Conservation (phyloP, 2,888 invertebrate genomes). For the Acanthoscelides obtectus region DNA sequence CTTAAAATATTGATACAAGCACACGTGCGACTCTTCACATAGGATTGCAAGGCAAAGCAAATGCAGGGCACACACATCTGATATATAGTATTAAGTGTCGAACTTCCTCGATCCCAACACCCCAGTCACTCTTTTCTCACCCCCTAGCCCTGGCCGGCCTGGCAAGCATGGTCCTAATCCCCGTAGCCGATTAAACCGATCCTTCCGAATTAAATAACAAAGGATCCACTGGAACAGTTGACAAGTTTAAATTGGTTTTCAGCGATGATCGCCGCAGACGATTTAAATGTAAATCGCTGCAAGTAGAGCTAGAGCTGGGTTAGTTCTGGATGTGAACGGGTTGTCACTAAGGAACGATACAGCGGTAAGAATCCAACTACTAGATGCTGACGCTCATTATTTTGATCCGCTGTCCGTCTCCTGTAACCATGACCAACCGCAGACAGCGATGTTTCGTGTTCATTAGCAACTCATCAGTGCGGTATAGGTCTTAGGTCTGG, state of each 20-base stretch:
- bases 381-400: too few species aligned
- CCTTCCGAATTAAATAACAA: constrained; percentile 46
- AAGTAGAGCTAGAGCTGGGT: too few species aligned
- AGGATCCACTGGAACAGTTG: constrained; percentile 48
- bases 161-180: constrained; percentile 18
- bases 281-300: constrained; percentile 49
- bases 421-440: too few species aligned
- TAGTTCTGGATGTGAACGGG: too few species aligned
- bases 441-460: too few species aligned
- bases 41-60: not conserved
- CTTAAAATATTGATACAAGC: not conserved
- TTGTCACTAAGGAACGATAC: too few species aligned
- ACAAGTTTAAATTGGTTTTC: constrained; percentile 50
- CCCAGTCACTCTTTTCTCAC: not conserved
- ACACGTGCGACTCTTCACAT: not conserved
- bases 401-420: too few species aligned
- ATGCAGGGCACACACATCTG: not conserved
- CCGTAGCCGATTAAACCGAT: constrained; percentile 41
- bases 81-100: not conserved
- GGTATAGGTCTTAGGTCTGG: too few species aligned
- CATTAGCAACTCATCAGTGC: too few species aligned
- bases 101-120: not conserved
- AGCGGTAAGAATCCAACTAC: too few species aligned
- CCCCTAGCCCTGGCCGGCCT: not conserved
- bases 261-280: constrained; percentile 39